Evolutionary conservation across 2,113 vertebrate genomes (phyloP).

Genomic region (Emydura subglobosa): DNA sequence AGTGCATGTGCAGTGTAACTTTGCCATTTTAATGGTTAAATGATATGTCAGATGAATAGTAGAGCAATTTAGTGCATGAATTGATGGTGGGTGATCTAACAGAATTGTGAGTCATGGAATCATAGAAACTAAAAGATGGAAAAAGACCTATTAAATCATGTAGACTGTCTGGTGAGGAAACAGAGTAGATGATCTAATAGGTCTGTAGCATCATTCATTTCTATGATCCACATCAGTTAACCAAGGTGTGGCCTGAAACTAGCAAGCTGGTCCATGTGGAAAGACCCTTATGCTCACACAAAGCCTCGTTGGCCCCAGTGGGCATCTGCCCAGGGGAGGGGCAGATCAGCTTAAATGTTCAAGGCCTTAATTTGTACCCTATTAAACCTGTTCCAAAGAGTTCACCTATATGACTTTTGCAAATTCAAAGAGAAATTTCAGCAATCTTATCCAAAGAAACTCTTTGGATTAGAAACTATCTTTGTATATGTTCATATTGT

Average conservation of each 20-base stretch:
- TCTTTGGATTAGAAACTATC: neutral
- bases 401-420: neutral
- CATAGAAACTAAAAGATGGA: neutral
- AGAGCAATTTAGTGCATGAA: neutral
- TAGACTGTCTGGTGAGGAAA: neutral
- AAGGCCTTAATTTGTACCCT: neutral
- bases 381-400: neutral
- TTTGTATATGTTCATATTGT: neutral
- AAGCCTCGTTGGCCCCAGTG: rapidly evolving
- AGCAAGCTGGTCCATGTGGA: neutral
- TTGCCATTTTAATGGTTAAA: neutral
- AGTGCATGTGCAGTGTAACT: neutral
- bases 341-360: neutral
- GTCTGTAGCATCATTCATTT: neutral
- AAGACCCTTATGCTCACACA: neutral
- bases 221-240: neutral
- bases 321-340: neutral
- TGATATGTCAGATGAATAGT: neutral
- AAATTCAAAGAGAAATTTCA: neutral
- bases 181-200: neutral
- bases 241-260: neutral
- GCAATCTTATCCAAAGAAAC: rapidly evolving
- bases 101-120: neutral
- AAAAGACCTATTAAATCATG: constrained; percentile 6
- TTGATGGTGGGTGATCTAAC: neutral